A percentile compares a stretch with the other conserved stretches of the same genome.
Evolutionary conservation across 2,113 vertebrate genomes (phyloP).

Genomic region (Sakesphorus luctuosus): DNA sequence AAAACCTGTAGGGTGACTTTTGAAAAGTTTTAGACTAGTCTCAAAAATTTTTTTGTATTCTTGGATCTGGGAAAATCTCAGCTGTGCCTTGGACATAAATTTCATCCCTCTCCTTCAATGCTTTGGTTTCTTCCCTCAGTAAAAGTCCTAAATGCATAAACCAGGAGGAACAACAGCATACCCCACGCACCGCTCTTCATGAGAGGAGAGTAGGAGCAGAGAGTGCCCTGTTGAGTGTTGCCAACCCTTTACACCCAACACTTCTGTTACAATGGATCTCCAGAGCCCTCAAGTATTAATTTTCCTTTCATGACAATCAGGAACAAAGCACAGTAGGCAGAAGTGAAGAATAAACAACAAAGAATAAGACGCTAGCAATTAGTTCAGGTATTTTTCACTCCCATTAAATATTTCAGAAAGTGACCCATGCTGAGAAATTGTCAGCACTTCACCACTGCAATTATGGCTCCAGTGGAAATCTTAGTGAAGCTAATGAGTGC

Average conservation of each 20-base stretch:
- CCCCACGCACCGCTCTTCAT: neutral
- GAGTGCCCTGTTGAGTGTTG: neutral
- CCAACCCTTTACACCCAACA: neutral
- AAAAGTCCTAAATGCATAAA: neutral
- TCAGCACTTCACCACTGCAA: constrained; percentile 14
- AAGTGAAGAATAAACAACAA: neutral
- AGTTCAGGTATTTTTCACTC: constrained; percentile 39
- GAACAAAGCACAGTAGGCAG: neutral
- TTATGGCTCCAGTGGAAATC: constrained; percentile 36
- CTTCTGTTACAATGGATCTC: neutral
- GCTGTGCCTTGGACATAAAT: neutral
- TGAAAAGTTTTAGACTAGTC: neutral
- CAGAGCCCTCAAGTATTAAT: neutral
- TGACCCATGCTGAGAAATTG: constrained; percentile 55
- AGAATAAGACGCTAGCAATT: constrained; percentile 47
- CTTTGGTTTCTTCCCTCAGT: neutral
- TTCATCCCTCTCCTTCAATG: neutral
- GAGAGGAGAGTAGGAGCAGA: neutral
- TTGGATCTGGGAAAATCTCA: neutral
- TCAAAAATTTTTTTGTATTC: neutral
- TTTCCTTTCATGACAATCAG: neutral
- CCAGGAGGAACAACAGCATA: neutral
- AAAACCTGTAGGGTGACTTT: neutral
- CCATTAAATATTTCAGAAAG: constrained; percentile 31
- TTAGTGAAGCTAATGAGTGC: constrained; percentile 43